Percentiles rank a stretch among this genome's conserved stretches.
Evolutionary conservation across 2,797 vertebrate genomes (phyloP).

Genomic region (Crossoptilon crossoptilon): DNA sequence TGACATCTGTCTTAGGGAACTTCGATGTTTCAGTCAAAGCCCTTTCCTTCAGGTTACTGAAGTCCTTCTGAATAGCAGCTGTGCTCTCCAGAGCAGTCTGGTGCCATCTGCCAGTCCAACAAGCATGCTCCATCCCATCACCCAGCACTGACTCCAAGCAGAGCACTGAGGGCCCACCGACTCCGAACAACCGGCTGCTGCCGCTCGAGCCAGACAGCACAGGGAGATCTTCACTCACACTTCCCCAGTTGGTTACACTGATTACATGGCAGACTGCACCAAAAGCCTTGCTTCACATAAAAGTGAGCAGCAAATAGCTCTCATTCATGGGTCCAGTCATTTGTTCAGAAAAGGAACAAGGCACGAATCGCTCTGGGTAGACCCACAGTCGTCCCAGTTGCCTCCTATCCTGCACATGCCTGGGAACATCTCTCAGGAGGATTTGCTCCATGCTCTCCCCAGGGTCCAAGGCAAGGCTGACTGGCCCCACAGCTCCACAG

Average conservation of each 20-base stretch:
- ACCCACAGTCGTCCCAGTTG: not conserved
- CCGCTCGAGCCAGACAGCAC: not conserved
- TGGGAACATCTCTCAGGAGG: not conserved
- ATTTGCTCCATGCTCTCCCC: not conserved
- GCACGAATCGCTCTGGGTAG: not conserved
- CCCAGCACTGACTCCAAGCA: not conserved
- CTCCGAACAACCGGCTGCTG: not conserved
- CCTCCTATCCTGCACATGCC: not conserved
- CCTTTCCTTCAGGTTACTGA: not conserved
- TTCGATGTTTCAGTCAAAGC: not conserved
- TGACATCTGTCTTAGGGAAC: not conserved
- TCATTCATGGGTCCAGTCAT: not conserved
- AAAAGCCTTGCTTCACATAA: not conserved
- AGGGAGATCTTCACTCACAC: not conserved
- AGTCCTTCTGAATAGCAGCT: not conserved
- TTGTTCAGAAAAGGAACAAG: not conserved
- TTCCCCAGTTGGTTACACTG: not conserved
- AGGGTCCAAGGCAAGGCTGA: not conserved
- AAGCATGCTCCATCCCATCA: not conserved
- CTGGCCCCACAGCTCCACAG: not conserved
- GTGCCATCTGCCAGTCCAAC: not conserved
- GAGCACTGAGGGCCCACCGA: not conserved
- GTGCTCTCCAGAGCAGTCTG: not conserved
- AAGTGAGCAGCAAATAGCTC: not conserved
- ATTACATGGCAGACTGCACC: not conserved